phyloP scores from a whole-genome alignment of 2,113 vertebrate species.

The Tragulus kanchil region DNA sequence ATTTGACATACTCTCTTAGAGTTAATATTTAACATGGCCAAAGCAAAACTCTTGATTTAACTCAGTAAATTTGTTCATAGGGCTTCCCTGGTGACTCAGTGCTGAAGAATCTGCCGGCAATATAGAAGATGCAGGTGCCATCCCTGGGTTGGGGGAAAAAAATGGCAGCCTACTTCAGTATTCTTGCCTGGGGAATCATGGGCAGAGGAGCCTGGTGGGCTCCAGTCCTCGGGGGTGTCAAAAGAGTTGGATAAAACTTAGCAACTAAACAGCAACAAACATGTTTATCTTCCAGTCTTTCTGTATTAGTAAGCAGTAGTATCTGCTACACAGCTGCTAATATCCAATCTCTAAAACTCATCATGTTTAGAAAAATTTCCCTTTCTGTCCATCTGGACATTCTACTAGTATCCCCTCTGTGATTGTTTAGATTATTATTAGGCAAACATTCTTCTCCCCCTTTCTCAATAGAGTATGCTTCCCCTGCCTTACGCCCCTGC shows the following conservation, averaged over 20 bases:
- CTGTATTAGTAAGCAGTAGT: background rate
- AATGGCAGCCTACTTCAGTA: background rate
- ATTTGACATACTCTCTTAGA: constrained; percentile 7
- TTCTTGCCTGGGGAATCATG: background rate
- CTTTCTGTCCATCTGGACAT: background rate
- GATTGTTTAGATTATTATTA: background rate
- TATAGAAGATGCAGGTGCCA: background rate
- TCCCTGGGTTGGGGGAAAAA: background rate
- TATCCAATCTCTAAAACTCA: background rate
- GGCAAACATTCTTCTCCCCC: background rate
- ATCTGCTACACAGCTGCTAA: background rate
- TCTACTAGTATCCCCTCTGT: background rate
- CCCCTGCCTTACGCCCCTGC: background rate
- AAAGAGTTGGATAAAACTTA: background rate
- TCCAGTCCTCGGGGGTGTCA: background rate
- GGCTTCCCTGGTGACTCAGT: background rate
- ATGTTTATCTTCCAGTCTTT: background rate
- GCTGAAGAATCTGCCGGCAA: background rate
- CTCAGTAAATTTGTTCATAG: background rate
- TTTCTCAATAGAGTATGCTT: background rate
- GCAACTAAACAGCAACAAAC: background rate
- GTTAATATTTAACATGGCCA: background rate
- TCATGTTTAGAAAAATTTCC: background rate
- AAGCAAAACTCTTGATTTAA: constrained; percentile 39
- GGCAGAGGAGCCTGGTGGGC: background rate